Percentiles rank a stretch among this genome's conserved stretches.
phyloP scores from a whole-genome alignment of 2,797 vertebrate genomes.

The Etheostoma nigrum region DNA sequence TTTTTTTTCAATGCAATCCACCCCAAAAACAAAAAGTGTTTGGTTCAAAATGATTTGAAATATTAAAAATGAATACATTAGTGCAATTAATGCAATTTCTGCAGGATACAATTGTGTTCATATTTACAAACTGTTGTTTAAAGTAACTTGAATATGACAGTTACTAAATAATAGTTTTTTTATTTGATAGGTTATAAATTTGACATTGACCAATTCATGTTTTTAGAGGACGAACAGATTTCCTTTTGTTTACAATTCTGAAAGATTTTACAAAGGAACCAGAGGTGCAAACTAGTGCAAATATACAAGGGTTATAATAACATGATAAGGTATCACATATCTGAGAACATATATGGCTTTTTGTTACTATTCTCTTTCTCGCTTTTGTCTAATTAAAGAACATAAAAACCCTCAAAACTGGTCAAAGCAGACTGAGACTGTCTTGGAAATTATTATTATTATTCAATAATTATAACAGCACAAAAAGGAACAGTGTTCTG shows the following conservation, averaged over 20 bases:
- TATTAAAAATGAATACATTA: neutral
- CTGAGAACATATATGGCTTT: no score
- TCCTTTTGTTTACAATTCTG: no score
- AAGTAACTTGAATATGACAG: neutral
- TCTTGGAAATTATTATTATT: no score
- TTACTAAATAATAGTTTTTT: neutral
- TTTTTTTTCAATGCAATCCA: neutral
- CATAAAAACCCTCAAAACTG: neutral
- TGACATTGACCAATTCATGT: neutral
- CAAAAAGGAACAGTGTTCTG: no score
- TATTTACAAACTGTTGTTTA: neutral
- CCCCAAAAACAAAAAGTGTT: neutral
- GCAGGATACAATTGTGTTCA: neutral
- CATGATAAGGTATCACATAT: no score
- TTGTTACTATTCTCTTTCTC: neutral
- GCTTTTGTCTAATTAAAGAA: neutral
- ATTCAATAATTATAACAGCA: no score
- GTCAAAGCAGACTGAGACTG: no score
- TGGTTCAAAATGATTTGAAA: neutral
- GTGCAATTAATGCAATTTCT: neutral
- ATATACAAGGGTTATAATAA: neutral
- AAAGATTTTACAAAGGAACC: no score
- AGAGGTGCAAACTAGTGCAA: neutral
- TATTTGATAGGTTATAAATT: neutral
- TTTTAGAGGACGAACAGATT: constrained; percentile 1